These are phyloP conservation scores for Macrochelys suwanniensis DNA, from an alignment of 2,797 vertebrate species.

Conservation along the genomic window DNA sequence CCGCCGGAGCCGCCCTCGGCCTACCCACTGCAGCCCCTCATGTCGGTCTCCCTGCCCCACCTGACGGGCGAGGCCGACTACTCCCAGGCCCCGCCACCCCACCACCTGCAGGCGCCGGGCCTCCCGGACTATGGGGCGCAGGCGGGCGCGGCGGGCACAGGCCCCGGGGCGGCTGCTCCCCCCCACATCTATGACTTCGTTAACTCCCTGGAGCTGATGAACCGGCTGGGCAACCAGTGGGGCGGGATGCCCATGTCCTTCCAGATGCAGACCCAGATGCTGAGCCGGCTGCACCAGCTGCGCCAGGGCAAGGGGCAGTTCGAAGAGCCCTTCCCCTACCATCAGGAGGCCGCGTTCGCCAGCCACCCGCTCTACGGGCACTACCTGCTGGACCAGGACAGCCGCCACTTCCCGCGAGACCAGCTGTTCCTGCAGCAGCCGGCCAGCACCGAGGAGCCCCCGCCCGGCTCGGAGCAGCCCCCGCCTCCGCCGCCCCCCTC, in stretches of 20 bases:
- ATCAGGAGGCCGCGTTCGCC: conserved; percentile 68
- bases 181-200: conserved; percentile 90
- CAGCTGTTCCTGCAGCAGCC: conserved; percentile 81
- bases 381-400: conserved; percentile 86
- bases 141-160: conserved; percentile 76
- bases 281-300: conserved; percentile 91
- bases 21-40: conserved; percentile 86
- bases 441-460: background rate
- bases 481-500: conserved; percentile 72
- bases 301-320: conserved; percentile 82
- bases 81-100: conserved; percentile 76
- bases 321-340: conserved; percentile 79
- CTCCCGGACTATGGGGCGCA: conserved; percentile 68
- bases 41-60: conserved; percentile 82
- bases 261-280: conserved; percentile 96
- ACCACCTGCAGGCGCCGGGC: conserved; percentile 33
- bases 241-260: conserved; percentile 93
- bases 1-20: conserved; percentile 79
- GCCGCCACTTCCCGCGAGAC: conserved; percentile 85
- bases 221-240: conserved; percentile 85
- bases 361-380: conserved; percentile 70
- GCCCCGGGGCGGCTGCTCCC: conserved; percentile 44
- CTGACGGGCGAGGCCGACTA: conserved; percentile 67
- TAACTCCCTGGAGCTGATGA: conserved; percentile 92
- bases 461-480: conserved; percentile 70